Evolutionary conservation across 1,140 invertebrate genomes (phyloP).

Genomic region (Drosophila triauraria): DNA sequence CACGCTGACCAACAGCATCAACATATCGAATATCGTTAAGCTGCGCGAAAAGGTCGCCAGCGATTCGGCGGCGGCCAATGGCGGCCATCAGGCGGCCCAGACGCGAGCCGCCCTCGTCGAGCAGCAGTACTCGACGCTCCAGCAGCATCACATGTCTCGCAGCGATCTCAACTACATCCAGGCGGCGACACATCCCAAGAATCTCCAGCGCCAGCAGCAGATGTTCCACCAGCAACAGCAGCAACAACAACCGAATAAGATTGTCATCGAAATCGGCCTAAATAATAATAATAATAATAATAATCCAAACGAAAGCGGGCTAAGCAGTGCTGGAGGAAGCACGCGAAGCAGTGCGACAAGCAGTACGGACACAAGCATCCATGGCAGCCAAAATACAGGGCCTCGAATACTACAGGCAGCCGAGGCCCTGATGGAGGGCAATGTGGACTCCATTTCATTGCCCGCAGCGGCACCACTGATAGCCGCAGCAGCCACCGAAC

Average conservation of each 20-base stretch:
- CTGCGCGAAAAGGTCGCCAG: slow-evolving; percentile 82
- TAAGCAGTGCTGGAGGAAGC: slow-evolving; percentile 26
- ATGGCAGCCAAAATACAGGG: slow-evolving; percentile 10
- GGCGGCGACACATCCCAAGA: slow-evolving; percentile 76
- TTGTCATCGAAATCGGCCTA: slow-evolving; percentile 78
- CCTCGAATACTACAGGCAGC: slow-evolving; percentile 62
- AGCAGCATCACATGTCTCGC: slow-evolving; percentile 78
- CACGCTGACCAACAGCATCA: slow-evolving; percentile 82
- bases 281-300: slow-evolving; percentile 29
- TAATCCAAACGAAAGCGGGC: slow-evolving; percentile 10
- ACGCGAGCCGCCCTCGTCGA: slow-evolving; percentile 78
- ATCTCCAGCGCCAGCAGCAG: slow-evolving; percentile 63
- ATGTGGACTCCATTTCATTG: slow-evolving; percentile 82
- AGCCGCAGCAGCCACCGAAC: slow-evolving; percentile 4
- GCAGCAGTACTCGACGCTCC: slow-evolving; percentile 79
- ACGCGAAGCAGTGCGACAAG: neutral
- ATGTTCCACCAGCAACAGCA: slow-evolving; percentile 25
- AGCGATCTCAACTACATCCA: slow-evolving; percentile 82
- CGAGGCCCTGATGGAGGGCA: slow-evolving; percentile 72
- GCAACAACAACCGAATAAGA: slow-evolving; percentile 64
- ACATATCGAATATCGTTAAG: slow-evolving; percentile 82
- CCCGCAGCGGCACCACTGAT: slow-evolving; percentile 56
- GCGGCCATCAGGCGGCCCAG: slow-evolving; percentile 76
- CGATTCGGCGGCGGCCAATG: slow-evolving; percentile 80
- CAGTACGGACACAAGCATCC: neutral